phyloP scores from a whole-genome alignment of 2,888 invertebrate species.

The Ectobius pallidus region DNA sequence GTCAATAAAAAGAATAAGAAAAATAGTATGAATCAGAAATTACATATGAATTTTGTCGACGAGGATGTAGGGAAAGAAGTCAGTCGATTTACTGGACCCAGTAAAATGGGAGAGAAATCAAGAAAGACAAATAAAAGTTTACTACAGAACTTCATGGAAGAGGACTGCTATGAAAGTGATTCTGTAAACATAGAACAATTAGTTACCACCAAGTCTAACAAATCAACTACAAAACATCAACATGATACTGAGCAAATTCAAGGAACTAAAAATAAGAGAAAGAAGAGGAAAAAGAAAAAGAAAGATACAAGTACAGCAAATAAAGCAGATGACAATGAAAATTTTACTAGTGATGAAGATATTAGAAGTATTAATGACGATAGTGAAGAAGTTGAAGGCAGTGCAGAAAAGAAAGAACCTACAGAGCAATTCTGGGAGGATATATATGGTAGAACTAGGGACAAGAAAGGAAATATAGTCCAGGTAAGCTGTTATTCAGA shows the following conservation, averaged over 20 bases:
- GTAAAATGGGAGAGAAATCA: too few species aligned
- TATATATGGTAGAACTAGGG: slow-evolving; percentile 88
- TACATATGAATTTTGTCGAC: too few species aligned
- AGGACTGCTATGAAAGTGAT: slow-evolving; percentile 25
- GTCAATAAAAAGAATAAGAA: neutral
- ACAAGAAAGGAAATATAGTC: slow-evolving; percentile 79
- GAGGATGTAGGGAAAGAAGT: too few species aligned
- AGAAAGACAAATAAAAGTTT: too few species aligned
- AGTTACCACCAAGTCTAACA: too few species aligned
- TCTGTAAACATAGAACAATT: too few species aligned
- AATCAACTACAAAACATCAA: too few species aligned
- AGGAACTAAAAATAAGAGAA: neutral
- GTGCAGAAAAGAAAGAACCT: slow-evolving; percentile 40
- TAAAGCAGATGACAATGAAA: neutral
- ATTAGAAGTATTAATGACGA: too few species aligned
- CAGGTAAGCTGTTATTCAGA: slow-evolving; percentile 61
- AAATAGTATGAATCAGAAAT: too few species aligned
- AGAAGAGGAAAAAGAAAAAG: neutral
- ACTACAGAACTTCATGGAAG: too few species aligned
- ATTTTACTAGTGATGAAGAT: neutral
- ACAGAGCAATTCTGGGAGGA: slow-evolving; percentile 73
- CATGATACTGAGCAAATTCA: slow-evolving; percentile 11
- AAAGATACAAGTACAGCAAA: neutral
- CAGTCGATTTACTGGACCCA: too few species aligned
- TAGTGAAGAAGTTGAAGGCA: slow-evolving; percentile 19